Evolutionary conservation across 2,113 vertebrate genomes (phyloP), one percentile per base, ranked within the genome.

Genomic region (Actinemys pallida): DNA sequence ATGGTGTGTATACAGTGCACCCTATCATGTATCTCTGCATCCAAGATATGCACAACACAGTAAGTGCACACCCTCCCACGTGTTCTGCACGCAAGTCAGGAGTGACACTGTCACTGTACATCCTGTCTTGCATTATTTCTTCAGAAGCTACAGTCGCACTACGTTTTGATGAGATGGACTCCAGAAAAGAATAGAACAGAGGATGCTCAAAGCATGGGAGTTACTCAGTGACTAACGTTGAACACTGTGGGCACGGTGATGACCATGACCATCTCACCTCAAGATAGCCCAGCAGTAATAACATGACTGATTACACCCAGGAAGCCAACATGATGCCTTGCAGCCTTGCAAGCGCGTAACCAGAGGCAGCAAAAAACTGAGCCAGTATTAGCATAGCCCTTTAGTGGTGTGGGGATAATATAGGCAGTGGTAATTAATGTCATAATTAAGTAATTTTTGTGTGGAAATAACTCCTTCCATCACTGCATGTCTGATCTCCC

Each of bases 231-330:
- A 78, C 3, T 86, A 72, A 2, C 20, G 31, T 62, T 76, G 85
- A 94, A 79, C 91, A 86, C 81, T 89, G 93, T n/a, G 42, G 93
- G 81, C 62, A 49, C 1, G n/a, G 20, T 39, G 45, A 88, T 84
- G 92, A 69, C 65, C 78, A 2, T 72, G 79, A 88, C 82, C 35
- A 39, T 17, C 65, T 50, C 57, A 42, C 29, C 10, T 62, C 52
- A 81, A 93, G 91, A 93, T 47, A 92, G 88, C 16, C 4, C 42
- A 78, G 29, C 45, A 76, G 86, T 56, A 94, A 94, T 81, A 72
- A 69, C 86, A 72, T 49, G 78, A 52, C 39, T 89, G 84, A 62
- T 78, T 92, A 47, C 31, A 90, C 82, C 50, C 88, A 69, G 59
- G 83, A 86, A 86, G 47, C 25, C 90, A 88, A 92, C 29, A 62